A percentile compares a stretch with the other conserved stretches of the same genome.
Evolutionary conservation across 1,140 invertebrate species (phyloP).

Genomic region (Sarcophaga bullata): DNA sequence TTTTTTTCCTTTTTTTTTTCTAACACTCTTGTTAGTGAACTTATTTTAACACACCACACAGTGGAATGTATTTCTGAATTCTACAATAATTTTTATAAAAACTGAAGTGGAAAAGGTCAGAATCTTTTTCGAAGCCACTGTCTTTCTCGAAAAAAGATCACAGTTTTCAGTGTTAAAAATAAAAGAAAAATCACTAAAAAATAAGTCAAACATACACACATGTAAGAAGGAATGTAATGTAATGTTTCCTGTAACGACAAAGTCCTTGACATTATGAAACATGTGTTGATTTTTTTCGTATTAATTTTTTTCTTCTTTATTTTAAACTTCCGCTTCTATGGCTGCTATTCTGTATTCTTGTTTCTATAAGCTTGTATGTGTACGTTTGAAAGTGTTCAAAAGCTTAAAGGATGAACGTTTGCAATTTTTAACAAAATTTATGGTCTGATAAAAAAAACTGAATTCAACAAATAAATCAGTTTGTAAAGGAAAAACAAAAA

Average conservation of each 20-base stretch:
- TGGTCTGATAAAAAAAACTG: background rate
- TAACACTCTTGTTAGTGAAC: background rate
- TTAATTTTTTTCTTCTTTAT: background rate
- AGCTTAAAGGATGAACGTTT: slow-evolving; percentile 37
- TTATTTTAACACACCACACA: background rate
- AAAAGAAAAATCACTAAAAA: slow-evolving; percentile 1
- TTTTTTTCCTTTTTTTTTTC: background rate
- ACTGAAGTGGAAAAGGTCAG: no score
- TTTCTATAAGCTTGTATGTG: background rate
- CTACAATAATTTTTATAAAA: no score
- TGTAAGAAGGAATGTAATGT: slow-evolving; percentile 14
- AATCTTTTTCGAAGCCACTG: background rate
- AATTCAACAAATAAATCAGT: slow-evolving; percentile 20
- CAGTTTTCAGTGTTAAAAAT: background rate
- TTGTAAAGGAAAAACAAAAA: background rate
- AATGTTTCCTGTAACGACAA: slow-evolving; percentile 37
- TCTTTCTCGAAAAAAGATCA: background rate
- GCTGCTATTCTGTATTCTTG: background rate
- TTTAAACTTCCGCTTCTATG: background rate
- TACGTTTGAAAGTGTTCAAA: background rate
- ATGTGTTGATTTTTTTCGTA: slow-evolving; percentile 4
- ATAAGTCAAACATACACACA: background rate
- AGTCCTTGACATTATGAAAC: slow-evolving; percentile 39
- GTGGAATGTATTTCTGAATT: no score
- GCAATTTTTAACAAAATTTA: slow-evolving; percentile 41